Conservation (phyloP, 2,113 vertebrate genomes). For the Tachysurus vachellii region DNA sequence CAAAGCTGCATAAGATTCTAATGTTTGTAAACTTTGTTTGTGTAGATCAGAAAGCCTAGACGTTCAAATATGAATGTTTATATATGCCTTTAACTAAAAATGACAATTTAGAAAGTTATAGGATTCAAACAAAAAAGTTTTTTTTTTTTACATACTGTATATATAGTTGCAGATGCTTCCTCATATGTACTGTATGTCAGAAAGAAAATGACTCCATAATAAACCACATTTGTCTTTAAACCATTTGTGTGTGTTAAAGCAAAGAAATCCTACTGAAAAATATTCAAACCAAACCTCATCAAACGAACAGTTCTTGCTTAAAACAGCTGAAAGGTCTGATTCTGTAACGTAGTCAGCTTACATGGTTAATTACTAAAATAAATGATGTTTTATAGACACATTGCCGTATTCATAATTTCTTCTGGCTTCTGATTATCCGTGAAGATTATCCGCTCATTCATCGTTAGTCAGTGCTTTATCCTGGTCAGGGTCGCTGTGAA, state of each 20-base stretch:
- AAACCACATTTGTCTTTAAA: constrained; percentile 71
- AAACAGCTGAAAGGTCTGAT: not conserved
- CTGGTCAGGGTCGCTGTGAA: not conserved
- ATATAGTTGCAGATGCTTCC: constrained; percentile 37
- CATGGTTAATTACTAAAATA: not conserved
- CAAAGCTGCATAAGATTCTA: not conserved
- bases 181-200: constrained; percentile 61
- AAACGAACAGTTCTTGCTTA: not conserved
- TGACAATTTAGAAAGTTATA: not conserved
- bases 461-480: not conserved
- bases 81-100: constrained; percentile 60
- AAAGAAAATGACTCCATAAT: constrained; percentile 67
- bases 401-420: not conserved
- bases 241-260: constrained; percentile 44
- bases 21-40: constrained; percentile 21
- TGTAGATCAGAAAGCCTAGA: constrained; percentile 44
- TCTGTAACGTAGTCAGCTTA: not conserved
- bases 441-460: not conserved
- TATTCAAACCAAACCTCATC: not conserved
- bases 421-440: not conserved
- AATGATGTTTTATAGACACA: not conserved
- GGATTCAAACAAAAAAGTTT: not conserved
- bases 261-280: not conserved
- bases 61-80: constrained; percentile 64
- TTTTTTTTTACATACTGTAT: not conserved